Evolutionary conservation across 1,140 invertebrate genomes (phyloP).

Genomic region (Lasioglossum baleicum): DNA sequence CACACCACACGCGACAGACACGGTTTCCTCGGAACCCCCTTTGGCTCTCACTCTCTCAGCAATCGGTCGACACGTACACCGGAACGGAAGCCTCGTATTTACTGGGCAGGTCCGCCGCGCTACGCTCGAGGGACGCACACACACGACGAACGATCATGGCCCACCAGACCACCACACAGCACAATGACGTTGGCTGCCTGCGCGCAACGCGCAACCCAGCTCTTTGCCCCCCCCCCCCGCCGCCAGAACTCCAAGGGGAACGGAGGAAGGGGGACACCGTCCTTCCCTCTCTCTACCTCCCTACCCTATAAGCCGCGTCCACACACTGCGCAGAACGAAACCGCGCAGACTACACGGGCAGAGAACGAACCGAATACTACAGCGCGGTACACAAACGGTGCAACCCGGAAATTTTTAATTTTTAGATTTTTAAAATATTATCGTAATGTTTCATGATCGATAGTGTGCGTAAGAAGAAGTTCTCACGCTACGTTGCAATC

Average conservation of each 20-base stretch:
- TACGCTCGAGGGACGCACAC: conserved; percentile 53
- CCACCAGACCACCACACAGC: conserved; percentile 15
- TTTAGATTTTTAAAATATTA: too few species aligned
- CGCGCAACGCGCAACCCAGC: not conserved
- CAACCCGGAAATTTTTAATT: too few species aligned
- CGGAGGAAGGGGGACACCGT: conserved; percentile 7
- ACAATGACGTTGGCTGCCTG: conserved; percentile 47
- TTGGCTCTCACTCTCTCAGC: conserved; percentile 30
- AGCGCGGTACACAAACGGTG: too few species aligned
- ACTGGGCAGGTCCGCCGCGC: conserved; percentile 62
- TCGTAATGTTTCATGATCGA: too few species aligned
- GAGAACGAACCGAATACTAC: too few species aligned
- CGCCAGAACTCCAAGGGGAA: not conserved
- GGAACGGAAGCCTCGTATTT: conserved; percentile 70
- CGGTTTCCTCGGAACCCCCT: not conserved
- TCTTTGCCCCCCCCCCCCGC: too few species aligned
- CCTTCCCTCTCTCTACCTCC: not conserved
- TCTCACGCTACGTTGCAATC: too few species aligned
- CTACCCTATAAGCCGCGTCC: not conserved
- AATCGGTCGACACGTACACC: conserved; percentile 38
- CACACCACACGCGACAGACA: not conserved
- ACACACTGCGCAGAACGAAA: too few species aligned
- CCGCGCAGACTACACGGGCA: too few species aligned
- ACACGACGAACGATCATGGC: conserved; percentile 43
- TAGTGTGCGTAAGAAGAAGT: too few species aligned